Base-by-base conservation (phyloP, 1,140 invertebrate species). In the Eriocheir sinensis region DNA sequence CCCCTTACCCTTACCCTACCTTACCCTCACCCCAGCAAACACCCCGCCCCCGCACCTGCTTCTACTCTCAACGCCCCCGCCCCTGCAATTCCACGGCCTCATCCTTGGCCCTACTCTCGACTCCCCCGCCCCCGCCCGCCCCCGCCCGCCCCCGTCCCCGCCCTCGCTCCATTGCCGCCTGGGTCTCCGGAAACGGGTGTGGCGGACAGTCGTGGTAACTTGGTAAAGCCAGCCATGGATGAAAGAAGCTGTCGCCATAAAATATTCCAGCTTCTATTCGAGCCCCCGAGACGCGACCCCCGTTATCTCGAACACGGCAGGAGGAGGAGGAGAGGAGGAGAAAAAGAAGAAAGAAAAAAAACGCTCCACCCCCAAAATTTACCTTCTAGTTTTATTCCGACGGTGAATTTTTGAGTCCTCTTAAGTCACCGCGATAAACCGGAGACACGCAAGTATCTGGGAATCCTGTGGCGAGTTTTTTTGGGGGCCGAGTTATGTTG, bases 241-340 rank as follows among this genome's bases (percentile, higher is more conserved):
- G 93, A 94, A 94, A 94, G 93, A 94, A 94, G 86, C 93, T 90
- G 93, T 94, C 88, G 79, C 93, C 93, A 94, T 94, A 94, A 94
- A 94, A 94, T 94, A 94, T 94, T 91, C 93, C 93, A 90, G 93
- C 88, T 81, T 94, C 93, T 83, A 94, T 94, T 94, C 93, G 93
- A 91, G 93, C 88, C n/a, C 79, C 88, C 93, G 38, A 34, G 83
- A 93, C 40, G 92, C 92, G 83, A 93, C 92, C 92, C 92, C 92
- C 92, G 92, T 79, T 93, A 93, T 93, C 92, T 93, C 83, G 92
- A 89, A 93, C 92, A 36, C 48, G 27, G n/a, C n/a, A n/a, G n/a
- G n/a, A n/a, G n/a, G n/a, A n/a, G n/a, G n/a, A n/a, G n/a, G n/a
- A n/a, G n/a, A n/a, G n/a, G n/a, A n/a, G n/a, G 36, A 79, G 48